Evolutionary conservation across 2,888 invertebrate genomes (phyloP).

Genomic region (Fragum fragum): DNA sequence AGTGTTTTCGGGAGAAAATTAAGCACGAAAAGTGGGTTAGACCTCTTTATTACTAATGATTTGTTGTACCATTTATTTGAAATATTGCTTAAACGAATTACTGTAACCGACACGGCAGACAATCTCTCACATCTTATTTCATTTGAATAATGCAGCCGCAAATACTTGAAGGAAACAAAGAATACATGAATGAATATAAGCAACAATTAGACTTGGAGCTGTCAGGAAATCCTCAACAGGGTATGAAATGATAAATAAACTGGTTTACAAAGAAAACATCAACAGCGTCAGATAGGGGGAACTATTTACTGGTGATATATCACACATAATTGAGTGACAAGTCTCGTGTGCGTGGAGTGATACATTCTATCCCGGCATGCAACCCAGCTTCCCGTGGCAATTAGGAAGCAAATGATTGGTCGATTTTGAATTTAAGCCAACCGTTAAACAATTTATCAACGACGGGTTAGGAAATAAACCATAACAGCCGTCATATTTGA

Average conservation of each 20-base stretch:
- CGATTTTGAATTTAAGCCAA: conserved; percentile 58
- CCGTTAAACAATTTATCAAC: conserved; percentile 32
- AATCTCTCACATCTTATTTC: background rate
- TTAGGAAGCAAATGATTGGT: conserved; percentile 63
- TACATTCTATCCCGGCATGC: conserved; percentile 68
- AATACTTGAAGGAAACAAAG: background rate
- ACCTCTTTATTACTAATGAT: background rate
- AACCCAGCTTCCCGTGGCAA: conserved; percentile 62
- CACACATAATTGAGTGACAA: conserved; percentile 69
- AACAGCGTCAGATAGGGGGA: conserved; percentile 66
- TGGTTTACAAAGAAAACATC: conserved; percentile 67
- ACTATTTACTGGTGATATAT: conserved; percentile 67
- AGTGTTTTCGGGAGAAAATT: too few relatives aligned
- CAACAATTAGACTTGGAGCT: conserved; percentile 24
- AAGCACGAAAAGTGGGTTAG: too few relatives aligned
- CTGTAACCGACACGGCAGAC: background rate
- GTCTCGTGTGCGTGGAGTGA: conserved; percentile 68
- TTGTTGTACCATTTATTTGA: background rate
- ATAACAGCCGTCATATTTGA: conserved; percentile 26
- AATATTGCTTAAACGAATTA: background rate
- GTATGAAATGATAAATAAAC: conserved; percentile 68
- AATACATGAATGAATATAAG: background rate
- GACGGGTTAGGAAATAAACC: conserved; percentile 30
- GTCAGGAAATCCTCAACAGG: conserved; percentile 54
- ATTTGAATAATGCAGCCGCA: background rate